Base-by-base conservation (phyloP, 2,113 vertebrate species). In the Gymnogyps californianus region DNA sequence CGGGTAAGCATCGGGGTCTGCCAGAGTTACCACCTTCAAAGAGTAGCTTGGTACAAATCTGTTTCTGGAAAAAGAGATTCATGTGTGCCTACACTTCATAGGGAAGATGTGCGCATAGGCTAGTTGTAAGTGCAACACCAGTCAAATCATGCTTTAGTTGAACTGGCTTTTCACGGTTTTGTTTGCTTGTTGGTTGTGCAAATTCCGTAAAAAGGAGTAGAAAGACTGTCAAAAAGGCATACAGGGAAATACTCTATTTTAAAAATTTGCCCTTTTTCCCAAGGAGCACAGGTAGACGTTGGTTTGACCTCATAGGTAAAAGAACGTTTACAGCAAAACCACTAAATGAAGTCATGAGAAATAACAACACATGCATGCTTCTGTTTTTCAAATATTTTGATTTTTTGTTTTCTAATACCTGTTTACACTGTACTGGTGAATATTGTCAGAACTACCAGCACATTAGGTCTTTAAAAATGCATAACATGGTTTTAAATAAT, bases 71-170 rank as follows among this genome's bases (percentile, higher is more conserved):
- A 76, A 55, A 40, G 17, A 25, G 13, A 26, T 49, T 29, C 2
- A 1, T 31, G 2, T 11, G 16, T 46, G 22, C 36, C 21, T 32
- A 0, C 0, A 1, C 58, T 54, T 71, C 13, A 1, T 16, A 44
- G 29, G 32, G 36, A 24, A n/a, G 36, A 22, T 38, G 11, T 17
- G 29, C 34, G 4, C 3, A 1, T 26, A 38, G 11, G 47, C 21
- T 20, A 10, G 11, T 29, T 84, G 2, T 12, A 81, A 66, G 40
- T 20, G 36, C n/a, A 31, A 22, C 19, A 17, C 13, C 10, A 25
- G 26, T 20, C 54, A 78, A 54, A n/a, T 55, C 19, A 10, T 12
- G 21, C 52, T 82, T 49, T 51, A 52, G 20, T n/a, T 61, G 58
- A 82, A 22, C 16, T 54, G 24, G 16, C 28, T 54, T 67, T 80